A percentile compares a stretch with the other conserved stretches of the same genome.
phyloP scores from a whole-genome alignment of 2,797 vertebrate species.

The Sus cebifrons region DNA sequence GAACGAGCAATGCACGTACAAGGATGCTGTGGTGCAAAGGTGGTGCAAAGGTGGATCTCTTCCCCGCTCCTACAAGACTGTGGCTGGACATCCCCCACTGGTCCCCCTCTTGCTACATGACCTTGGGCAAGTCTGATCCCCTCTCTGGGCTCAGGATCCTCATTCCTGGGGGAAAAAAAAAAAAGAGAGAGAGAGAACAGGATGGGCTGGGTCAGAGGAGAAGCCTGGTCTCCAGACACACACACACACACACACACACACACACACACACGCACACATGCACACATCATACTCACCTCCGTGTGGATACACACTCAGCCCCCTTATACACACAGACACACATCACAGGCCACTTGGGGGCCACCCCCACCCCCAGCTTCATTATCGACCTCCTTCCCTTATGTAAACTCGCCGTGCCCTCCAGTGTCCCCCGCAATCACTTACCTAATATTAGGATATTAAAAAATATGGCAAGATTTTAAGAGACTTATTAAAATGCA shows the following conservation, averaged over 20 bases:
- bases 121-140: not conserved
- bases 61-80: not conserved
- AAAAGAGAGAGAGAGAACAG: not conserved
- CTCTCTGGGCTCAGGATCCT: not conserved
- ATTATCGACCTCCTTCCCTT: slow-evolving; percentile 84
- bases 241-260: not conserved
- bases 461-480: slow-evolving; percentile 94
- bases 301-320: not conserved
- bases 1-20: accelerated
- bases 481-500: slow-evolving; percentile 93
- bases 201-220: not conserved
- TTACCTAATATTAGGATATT: slow-evolving; percentile 94
- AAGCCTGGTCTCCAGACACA: not conserved
- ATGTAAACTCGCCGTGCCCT: slow-evolving; percentile 91
- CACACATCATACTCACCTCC: not conserved
- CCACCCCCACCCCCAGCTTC: slow-evolving; percentile 84
- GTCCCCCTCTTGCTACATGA: not conserved
- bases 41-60: not conserved
- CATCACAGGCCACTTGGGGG: slow-evolving; percentile 72
- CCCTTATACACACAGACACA: not conserved
- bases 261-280: not conserved
- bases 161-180: not conserved
- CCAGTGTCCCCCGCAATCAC: slow-evolving; percentile 93
- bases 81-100: accelerated
- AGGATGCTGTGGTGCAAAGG: not conserved